A percentile compares a stretch with the other conserved stretches of the same genome.
These are phyloP conservation scores for Acrossocheilus fasciatus DNA, from an alignment of 2,797 vertebrate genomes.

Conservation along the genomic window DNA sequence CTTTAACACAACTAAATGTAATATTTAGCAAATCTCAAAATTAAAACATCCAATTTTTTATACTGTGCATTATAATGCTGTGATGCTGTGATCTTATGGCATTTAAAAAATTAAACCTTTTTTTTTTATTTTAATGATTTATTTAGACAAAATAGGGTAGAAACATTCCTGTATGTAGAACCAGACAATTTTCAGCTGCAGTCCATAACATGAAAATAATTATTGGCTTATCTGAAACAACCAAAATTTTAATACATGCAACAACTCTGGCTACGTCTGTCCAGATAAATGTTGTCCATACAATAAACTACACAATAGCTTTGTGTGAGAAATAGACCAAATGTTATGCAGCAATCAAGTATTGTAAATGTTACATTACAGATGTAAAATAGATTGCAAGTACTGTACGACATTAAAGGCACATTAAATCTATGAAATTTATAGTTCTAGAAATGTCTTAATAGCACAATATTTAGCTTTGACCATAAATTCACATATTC, in stretches of 20 bases:
- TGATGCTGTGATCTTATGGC: not conserved
- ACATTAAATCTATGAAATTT: not conserved
- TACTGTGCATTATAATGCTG: not conserved
- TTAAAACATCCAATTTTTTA: not conserved
- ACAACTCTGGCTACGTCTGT: not conserved
- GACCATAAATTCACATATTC: not conserved
- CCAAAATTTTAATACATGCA: no score
- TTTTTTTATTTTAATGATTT: not conserved
- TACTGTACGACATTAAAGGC: not conserved
- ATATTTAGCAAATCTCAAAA: not conserved
- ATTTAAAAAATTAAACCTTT: not conserved
- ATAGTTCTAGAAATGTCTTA: not conserved
- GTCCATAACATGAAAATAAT: no score
- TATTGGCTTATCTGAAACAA: not conserved
- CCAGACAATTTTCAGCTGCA: no score
- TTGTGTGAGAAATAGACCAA: not conserved
- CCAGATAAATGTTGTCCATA: not conserved
- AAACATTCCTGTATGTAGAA: not conserved
- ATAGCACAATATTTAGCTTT: not conserved
- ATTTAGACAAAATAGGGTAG: not conserved
- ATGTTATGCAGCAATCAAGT: not conserved
- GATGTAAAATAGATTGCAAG: not conserved
- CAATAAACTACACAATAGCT: not conserved
- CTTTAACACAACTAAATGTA: not conserved
- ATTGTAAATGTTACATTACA: not conserved